Evolutionary conservation across 2,113 vertebrate genomes (phyloP), one percentile per base, ranked within the genome.

Genomic region (Passer montanus): DNA sequence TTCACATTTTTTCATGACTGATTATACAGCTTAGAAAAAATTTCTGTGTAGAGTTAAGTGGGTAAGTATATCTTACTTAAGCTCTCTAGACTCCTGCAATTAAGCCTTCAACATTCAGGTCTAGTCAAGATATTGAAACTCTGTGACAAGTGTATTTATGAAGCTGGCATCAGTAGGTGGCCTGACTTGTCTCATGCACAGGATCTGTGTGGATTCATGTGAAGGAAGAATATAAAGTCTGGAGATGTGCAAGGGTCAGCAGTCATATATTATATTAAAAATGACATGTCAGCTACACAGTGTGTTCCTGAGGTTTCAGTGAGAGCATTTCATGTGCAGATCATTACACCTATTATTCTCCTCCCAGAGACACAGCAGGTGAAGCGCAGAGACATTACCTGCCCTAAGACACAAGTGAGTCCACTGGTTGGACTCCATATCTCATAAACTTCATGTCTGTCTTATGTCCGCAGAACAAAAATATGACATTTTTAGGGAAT

Each of bases 361-460:
- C 37, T 76, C 64, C 10, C 43, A 60, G 58, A 62, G 59, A 43
- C 27, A 26, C 75, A 22, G n/a, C 80, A 67, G 37, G 53, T 6
- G 14, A 90, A 62, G 37, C 67, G 58, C 24, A 13, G 50, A 66
- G 75, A 73, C n/a, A 4, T 66, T 49, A 80, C n/a, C 70, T 73
- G 50, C 46, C 53, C 50, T 0, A 88, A 93, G 46, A 80, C 55
- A 33, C 31, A 23, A 17, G 46, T 1, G 15, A 43, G 15, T 49
- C 46, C 2, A 0, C 68, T 35, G 53, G 22, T 49, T 19, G 26
- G n/a, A 33, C 33, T 67, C 26, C 0, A 0, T 6, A 19, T 23
- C n/a, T 87, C 56, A 21, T 47, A 56, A 72, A 64, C 53, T 37
- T 72, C 47, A 56, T 44, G 20, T 15, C 43, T 0, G 0, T 44